Conservation (phyloP, 2,888 invertebrate species). For the Lysandra coridon region DNA sequence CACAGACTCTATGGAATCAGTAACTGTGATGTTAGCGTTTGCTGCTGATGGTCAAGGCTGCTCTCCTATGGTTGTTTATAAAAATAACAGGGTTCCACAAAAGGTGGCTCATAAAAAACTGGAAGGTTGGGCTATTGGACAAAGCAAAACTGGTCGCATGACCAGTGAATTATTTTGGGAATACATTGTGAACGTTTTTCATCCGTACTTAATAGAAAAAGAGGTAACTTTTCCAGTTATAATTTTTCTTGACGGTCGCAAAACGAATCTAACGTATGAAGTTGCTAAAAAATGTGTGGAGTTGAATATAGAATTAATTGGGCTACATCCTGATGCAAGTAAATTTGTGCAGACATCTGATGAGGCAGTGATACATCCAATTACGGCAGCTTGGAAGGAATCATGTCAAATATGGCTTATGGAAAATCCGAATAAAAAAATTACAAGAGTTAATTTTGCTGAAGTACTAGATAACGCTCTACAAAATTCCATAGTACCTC, state of each 20-base stretch:
- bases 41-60: conserved; percentile 43
- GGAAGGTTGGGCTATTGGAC: conserved; percentile 45
- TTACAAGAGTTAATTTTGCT: neutral
- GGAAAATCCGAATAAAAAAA: neutral
- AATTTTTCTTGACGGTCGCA: neutral
- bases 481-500: neutral
- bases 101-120: conserved; percentile 36
- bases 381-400: neutral
- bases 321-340: neutral
- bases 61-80: conserved; percentile 44
- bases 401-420: neutral
- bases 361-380: neutral
- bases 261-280: too few species aligned
- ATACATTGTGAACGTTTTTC: conserved; percentile 45
- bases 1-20: conserved; percentile 37
- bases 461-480: neutral
- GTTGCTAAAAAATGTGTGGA: neutral
- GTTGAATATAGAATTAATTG: neutral
- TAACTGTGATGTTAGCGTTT: conserved; percentile 47
- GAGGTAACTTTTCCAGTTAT: conserved; percentile 31
- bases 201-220: conserved; percentile 41
- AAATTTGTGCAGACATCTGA: neutral
- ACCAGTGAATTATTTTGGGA: conserved; percentile 47
- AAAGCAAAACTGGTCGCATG: conserved; percentile 51
- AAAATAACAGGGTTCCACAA: too few species aligned